phyloP scores from a whole-genome alignment of 2,113 vertebrate genomes.

The Onychostruthus taczanowskii region DNA sequence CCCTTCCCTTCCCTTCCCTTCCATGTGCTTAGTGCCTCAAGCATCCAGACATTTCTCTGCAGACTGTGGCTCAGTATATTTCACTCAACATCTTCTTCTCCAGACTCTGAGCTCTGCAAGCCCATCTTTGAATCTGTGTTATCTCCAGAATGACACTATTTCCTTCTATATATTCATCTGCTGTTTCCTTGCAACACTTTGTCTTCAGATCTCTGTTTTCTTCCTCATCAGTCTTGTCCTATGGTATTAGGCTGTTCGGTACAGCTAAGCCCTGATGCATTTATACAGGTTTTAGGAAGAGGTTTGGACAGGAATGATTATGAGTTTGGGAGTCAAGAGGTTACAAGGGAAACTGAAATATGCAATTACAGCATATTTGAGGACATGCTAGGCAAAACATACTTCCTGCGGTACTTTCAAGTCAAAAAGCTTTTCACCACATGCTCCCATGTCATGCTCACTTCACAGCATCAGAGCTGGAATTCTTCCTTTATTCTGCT shows the following conservation, averaged over 20 bases:
- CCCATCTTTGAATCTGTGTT: not conserved
- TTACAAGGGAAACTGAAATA: not conserved
- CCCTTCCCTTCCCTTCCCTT: not conserved
- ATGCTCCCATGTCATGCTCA: not conserved
- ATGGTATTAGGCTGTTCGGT: not conserved
- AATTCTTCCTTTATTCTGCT: not conserved
- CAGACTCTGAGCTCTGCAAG: not conserved
- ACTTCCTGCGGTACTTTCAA: not conserved
- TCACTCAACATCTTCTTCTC: not conserved
- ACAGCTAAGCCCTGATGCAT: not conserved
- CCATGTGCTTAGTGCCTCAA: not conserved
- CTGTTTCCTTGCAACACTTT: not conserved
- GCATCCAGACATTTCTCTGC: not conserved
- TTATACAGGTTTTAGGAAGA: not conserved
- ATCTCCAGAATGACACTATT: not conserved
- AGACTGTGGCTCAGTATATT: not conserved
- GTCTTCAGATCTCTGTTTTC: not conserved
- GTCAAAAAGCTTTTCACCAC: not conserved
- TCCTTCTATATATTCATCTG: not conserved
- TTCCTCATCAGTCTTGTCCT: not conserved
- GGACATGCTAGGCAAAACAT: not conserved
- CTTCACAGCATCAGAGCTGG: not conserved
- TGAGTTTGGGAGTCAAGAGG: not conserved
- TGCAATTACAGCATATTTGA: not conserved
- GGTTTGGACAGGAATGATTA: not conserved